Evolutionary conservation across 2,888 invertebrate genomes (phyloP).

Genomic region (Listrodromus nycthemerus): DNA sequence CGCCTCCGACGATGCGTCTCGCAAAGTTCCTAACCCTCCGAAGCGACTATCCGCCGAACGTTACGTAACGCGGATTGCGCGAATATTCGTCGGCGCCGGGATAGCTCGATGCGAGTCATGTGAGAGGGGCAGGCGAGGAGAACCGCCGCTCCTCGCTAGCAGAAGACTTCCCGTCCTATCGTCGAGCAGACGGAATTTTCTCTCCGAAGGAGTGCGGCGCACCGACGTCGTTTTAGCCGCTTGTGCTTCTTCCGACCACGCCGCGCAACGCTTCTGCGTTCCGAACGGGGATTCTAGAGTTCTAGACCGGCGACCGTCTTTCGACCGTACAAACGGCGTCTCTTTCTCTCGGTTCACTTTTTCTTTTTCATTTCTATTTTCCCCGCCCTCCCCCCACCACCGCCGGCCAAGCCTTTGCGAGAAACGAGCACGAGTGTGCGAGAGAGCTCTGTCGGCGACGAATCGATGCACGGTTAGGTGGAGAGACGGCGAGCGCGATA

Average conservation of each 20-base stretch:
- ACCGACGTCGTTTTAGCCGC: neutral
- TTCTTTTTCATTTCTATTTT: neutral
- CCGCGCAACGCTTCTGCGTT: neutral
- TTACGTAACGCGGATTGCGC: conserved; percentile 78
- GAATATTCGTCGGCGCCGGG: conserved; percentile 69
- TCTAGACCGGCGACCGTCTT: neutral
- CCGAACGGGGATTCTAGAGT: neutral
- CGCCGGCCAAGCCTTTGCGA: neutral
- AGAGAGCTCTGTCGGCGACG: conserved; percentile 9
- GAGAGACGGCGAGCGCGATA: conserved; percentile 7
- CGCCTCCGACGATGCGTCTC: neutral
- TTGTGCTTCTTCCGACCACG: neutral
- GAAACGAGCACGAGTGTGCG: neutral
- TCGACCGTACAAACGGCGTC: neutral
- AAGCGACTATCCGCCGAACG: conserved; percentile 61
- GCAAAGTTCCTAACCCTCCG: conserved; percentile 4
- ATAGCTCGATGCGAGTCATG: conserved; percentile 72
- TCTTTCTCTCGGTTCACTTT: neutral
- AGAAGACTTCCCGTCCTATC: conserved; percentile 49
- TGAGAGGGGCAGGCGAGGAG: conserved; percentile 67
- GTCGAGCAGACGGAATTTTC: conserved; percentile 75
- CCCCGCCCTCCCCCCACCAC: neutral
- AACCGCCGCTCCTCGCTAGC: conserved; percentile 45
- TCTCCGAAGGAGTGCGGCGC: neutral
- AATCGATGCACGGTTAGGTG: conserved; percentile 27